Conservation (phyloP, 2,797 vertebrate species). For the Tadarida brasiliensis region DNA sequence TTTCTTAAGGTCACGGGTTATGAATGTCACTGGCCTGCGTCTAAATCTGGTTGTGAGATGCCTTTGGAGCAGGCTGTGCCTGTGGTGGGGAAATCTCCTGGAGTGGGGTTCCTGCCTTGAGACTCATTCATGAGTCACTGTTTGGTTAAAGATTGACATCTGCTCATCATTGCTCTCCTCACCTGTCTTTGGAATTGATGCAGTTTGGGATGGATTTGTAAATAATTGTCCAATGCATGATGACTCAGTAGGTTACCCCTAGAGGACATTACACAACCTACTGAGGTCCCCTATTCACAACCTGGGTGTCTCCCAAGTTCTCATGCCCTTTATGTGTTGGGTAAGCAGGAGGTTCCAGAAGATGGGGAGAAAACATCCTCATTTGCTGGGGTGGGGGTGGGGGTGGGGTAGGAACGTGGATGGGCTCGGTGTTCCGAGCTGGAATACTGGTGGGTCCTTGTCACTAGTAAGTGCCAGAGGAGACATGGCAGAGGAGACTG, state of each 20-base stretch:
- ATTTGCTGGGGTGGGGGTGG: neutral
- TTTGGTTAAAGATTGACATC: neutral
- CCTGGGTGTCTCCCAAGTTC: neutral
- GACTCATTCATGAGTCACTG: neutral
- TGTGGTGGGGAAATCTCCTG: neutral
- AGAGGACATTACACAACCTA: neutral
- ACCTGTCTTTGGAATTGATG: neutral
- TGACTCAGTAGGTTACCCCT: neutral
- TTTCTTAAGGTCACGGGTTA: neutral
- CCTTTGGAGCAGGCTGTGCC: neutral
- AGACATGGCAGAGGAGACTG: neutral
- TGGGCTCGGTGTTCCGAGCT: neutral
- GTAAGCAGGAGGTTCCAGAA: neutral
- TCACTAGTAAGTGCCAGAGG: neutral
- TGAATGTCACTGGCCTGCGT: neutral
- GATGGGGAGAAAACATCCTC: neutral
- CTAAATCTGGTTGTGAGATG: neutral
- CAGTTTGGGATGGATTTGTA: neutral
- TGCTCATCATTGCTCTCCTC: neutral
- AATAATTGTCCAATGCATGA: neutral
- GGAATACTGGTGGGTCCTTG: neutral
- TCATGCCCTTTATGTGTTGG: neutral
- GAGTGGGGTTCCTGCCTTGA: neutral
- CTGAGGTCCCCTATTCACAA: neutral
- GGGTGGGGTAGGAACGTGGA: fast-evolving